These are phyloP conservation scores for Drosophila nigrodunni DNA, from an alignment of 1,140 invertebrate genomes.

Conservation along the genomic window DNA sequence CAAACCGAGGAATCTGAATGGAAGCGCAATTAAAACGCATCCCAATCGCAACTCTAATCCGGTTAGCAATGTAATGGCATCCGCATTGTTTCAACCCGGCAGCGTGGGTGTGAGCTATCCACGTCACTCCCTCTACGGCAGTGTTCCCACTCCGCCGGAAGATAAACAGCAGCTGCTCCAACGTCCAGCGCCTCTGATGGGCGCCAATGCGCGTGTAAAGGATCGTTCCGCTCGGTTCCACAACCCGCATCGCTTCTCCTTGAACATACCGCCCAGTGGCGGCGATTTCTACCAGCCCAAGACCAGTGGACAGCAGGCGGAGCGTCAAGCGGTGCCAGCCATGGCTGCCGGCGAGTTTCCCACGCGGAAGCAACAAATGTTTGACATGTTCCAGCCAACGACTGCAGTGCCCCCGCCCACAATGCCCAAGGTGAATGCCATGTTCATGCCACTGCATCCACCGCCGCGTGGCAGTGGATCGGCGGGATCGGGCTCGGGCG, in stretches of 20 bases:
- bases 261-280: slow-evolving; percentile 81
- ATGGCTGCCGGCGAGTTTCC: slow-evolving; percentile 68
- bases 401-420: slow-evolving; percentile 48
- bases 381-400: slow-evolving; percentile 71
- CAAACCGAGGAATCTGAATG: slow-evolving; percentile 85
- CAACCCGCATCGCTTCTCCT: slow-evolving; percentile 75
- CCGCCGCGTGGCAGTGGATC: slow-evolving; percentile 39
- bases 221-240: slow-evolving; percentile 60
- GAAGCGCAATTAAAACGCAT: slow-evolving; percentile 83
- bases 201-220: slow-evolving; percentile 71
- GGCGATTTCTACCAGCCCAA: slow-evolving; percentile 78
- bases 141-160: slow-evolving; percentile 50
- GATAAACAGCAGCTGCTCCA: slow-evolving; percentile 64
- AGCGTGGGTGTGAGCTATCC: slow-evolving; percentile 55
- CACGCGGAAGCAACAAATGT: slow-evolving; percentile 77
- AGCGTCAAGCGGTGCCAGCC: slow-evolving; percentile 70
- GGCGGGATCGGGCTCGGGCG: slow-evolving; percentile 42
- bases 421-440: slow-evolving; percentile 57
- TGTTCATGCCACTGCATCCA: slow-evolving; percentile 71
- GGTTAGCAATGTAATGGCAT: slow-evolving; percentile 41
- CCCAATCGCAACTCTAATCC: slow-evolving; percentile 90
- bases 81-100: slow-evolving; percentile 58
- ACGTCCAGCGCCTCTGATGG: slow-evolving; percentile 65
- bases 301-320: slow-evolving; percentile 80
- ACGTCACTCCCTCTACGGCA: slow-evolving; percentile 74